phyloP scores from a whole-genome alignment of 2,797 vertebrate species.

The Clarias laeviceps region DNA sequence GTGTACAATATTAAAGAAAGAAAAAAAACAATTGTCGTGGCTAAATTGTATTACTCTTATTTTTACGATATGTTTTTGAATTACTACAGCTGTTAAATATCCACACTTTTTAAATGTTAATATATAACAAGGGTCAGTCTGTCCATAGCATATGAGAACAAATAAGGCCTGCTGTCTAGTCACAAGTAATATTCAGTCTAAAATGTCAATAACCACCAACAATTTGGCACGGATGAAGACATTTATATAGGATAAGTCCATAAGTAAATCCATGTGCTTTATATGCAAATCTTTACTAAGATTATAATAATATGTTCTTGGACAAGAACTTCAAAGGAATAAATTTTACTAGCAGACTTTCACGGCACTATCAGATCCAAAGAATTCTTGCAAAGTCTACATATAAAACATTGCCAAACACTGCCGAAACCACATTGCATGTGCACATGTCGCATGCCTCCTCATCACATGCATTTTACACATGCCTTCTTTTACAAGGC shows the following conservation, averaged over 20 bases:
- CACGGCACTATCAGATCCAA: background rate
- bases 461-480: conserved; percentile 6
- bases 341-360: background rate
- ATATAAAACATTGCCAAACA: background rate
- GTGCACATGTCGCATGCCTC: background rate
- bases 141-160: background rate
- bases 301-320: background rate
- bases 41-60: background rate
- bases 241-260: background rate
- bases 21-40: background rate
- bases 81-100: background rate
- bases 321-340: background rate
- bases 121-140: background rate
- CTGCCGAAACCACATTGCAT: conserved; percentile 18
- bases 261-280: background rate
- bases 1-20: background rate
- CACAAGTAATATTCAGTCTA: background rate
- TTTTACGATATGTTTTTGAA: background rate
- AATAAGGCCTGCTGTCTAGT: background rate
- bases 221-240: background rate
- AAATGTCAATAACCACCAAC: background rate
- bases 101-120: background rate
- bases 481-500: conserved; percentile 8
- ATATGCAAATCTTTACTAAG: background rate
- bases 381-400: background rate